phyloP scores from a whole-genome alignment of 2,113 vertebrate genomes.

The Thalassoma bifasciatum region DNA sequence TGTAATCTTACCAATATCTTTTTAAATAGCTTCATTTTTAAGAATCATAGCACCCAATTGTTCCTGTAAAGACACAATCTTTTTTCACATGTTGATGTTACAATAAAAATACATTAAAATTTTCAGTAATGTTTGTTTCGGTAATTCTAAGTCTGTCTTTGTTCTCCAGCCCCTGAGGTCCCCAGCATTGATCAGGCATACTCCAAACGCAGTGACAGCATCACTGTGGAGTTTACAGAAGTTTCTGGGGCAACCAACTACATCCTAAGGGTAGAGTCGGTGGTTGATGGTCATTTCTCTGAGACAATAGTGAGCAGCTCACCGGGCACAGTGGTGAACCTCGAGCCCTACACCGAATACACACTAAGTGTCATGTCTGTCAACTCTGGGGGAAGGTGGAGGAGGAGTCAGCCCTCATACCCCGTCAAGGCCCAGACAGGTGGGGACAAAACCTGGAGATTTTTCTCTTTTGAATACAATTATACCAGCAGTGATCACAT shows the following conservation, averaged over 20 bases:
- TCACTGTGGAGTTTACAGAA: slow-evolving; percentile 90
- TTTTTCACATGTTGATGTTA: too few species aligned
- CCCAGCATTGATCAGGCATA: slow-evolving; percentile 87
- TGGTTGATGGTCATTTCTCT: slow-evolving; percentile 78
- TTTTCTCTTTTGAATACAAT: neutral
- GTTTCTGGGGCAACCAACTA: slow-evolving; percentile 88
- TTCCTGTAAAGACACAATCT: too few species aligned
- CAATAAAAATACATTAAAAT: too few species aligned
- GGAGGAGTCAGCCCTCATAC: slow-evolving; percentile 88
- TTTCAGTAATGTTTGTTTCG: too few species aligned
- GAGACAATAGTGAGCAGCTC: slow-evolving; percentile 84
- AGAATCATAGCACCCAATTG: too few species aligned
- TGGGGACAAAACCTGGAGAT: slow-evolving; percentile 41
- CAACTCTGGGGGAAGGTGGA: slow-evolving; percentile 77
- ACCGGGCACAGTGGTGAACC: slow-evolving; percentile 84
- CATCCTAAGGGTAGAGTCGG: slow-evolving; percentile 84
- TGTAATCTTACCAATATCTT: too few species aligned
- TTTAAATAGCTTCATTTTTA: too few species aligned
- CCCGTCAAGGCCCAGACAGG: slow-evolving; percentile 87
- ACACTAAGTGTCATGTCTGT: slow-evolving; percentile 88
- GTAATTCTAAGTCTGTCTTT: neutral
- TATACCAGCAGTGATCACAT: neutral
- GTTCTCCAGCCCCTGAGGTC: slow-evolving; percentile 85
- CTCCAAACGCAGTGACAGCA: slow-evolving; percentile 91
- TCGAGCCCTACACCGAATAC: slow-evolving; percentile 88